Conservation (phyloP, 2,113 vertebrate species). For the Protobothrops flavoviridis region DNA sequence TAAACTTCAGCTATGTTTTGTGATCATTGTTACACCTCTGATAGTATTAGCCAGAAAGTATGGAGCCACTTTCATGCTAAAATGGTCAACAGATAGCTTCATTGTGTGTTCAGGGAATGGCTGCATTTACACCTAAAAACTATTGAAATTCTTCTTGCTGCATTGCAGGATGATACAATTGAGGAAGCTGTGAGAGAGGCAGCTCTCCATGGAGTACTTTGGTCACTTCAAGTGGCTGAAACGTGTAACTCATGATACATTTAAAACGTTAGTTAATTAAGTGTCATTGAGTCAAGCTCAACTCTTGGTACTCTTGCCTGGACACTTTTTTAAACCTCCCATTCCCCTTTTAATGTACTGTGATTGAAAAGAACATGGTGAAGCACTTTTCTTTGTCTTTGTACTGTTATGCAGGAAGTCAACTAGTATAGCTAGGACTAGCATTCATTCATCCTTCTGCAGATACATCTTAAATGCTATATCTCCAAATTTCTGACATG, state of each 20-base stretch:
- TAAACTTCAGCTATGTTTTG: neutral
- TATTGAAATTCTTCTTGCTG: neutral
- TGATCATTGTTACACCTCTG: neutral
- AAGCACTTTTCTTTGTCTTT: neutral
- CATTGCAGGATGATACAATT: neutral
- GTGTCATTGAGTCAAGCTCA: neutral
- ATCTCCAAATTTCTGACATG: neutral
- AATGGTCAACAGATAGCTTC: neutral
- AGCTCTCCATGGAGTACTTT: neutral
- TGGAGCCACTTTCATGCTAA: neutral
- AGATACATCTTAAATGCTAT: neutral
- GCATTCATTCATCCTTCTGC: neutral
- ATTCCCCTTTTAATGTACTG: neutral
- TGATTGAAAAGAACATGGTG: neutral
- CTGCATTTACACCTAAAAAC: neutral
- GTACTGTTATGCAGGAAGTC: no score
- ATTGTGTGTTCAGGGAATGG: neutral
- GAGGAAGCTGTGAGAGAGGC: neutral
- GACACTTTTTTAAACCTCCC: neutral
- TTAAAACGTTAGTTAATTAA: neutral
- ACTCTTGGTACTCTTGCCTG: neutral
- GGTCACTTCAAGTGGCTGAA: neutral
- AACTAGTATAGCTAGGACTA: neutral
- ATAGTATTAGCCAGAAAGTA: neutral
- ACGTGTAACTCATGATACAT: neutral